phyloP scores from a whole-genome alignment of 2,797 vertebrate genomes.

The Tarsius wallacei region DNA sequence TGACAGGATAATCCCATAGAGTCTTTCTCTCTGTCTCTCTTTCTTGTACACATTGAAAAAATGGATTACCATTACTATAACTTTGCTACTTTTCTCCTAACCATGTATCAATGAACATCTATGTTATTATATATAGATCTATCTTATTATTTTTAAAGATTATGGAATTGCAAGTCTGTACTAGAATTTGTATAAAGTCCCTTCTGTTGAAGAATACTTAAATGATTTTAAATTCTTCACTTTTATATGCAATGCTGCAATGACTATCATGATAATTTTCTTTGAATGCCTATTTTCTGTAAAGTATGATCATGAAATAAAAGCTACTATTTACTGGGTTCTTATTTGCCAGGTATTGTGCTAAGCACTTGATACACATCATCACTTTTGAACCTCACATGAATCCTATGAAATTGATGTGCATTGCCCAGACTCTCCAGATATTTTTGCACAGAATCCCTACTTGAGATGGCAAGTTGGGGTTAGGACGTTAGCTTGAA shows the following conservation, averaged over 20 bases:
- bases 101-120: neutral
- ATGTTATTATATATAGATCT: neutral
- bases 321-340: no score
- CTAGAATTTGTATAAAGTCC: conserved; percentile 8
- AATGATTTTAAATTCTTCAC: conserved; percentile 15
- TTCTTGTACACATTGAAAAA: neutral
- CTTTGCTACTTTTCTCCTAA: neutral
- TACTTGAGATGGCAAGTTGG: no score
- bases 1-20: neutral
- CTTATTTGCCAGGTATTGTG: no score
- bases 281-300: neutral
- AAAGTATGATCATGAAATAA: no score
- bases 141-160: neutral
- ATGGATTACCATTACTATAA: neutral
- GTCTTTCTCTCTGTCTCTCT: neutral
- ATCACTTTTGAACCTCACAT: no score
- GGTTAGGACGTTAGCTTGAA: no score
- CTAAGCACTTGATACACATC: no score
- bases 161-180: neutral
- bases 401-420: no score
- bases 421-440: no score
- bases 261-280: neutral
- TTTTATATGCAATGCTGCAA: neutral
- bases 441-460: no score
- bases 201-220: neutral